phyloP scores from a whole-genome alignment of 2,113 vertebrate species.

The Benitochromis conjunctus region DNA sequence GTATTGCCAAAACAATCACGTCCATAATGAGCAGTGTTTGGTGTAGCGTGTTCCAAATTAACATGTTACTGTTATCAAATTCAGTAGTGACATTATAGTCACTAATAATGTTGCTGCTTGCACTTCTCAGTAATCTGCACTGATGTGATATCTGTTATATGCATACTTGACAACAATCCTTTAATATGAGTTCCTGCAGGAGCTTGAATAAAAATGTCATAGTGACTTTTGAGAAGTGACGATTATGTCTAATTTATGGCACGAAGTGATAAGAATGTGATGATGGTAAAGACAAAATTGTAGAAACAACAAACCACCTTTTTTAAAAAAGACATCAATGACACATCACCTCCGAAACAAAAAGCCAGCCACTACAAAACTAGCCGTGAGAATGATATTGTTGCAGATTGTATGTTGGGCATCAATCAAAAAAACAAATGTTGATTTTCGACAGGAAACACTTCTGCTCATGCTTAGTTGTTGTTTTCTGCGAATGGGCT shows the following conservation, averaged over 20 bases:
- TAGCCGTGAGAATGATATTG: background rate
- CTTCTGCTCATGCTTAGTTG: background rate
- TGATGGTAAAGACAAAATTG: too few species aligned
- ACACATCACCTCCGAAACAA: background rate
- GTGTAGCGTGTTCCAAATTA: rapidly evolving
- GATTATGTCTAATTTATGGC: background rate
- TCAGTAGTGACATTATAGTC: background rate
- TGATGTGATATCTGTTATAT: background rate
- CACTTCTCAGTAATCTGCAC: background rate
- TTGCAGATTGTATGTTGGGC: background rate
- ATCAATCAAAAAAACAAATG: background rate
- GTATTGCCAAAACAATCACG: too few species aligned
- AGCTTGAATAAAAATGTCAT: background rate
- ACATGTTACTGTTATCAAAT: background rate
- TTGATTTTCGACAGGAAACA: background rate
- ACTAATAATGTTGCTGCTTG: background rate
- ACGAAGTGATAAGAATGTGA: background rate
- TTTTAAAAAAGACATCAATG: rapidly evolving
- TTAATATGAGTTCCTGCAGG: background rate
- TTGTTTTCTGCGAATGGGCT: background rate
- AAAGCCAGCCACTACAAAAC: background rate
- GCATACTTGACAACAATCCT: background rate
- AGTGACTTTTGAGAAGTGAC: background rate
- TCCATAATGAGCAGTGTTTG: background rate
- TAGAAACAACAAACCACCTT: background rate